Conservation (phyloP, 2,797 vertebrate genomes). For the Enteromius argenteus region DNA sequence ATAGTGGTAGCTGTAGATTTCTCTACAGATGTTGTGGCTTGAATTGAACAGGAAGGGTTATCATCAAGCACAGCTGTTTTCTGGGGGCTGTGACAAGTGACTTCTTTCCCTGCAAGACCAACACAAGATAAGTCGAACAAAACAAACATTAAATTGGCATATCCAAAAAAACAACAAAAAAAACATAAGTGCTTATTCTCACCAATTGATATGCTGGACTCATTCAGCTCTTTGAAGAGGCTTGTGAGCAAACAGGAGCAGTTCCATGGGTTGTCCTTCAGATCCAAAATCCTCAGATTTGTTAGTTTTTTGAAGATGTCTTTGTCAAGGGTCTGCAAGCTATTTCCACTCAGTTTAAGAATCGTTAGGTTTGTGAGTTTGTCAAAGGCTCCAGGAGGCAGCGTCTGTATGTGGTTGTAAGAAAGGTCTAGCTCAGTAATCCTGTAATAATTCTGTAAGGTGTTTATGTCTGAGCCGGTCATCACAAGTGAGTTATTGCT, state of each 20-base stretch:
- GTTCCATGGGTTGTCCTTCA: constrained; percentile 86
- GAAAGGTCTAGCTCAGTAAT: constrained; percentile 81
- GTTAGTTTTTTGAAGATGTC: constrained; percentile 58
- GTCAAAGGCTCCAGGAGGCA: constrained; percentile 78
- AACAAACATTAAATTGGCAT: neutral
- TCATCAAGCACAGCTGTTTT: constrained; percentile 38
- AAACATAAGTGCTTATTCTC: constrained; percentile 56
- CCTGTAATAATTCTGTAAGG: constrained; percentile 71
- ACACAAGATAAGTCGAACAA: neutral
- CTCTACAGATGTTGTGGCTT: neutral
- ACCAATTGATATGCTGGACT: constrained; percentile 74
- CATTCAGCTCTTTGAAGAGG: constrained; percentile 72
- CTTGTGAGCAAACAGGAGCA: constrained; percentile 80
- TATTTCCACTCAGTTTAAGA: constrained; percentile 75
- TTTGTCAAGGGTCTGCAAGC: constrained; percentile 65
- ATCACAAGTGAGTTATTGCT: constrained; percentile 75
- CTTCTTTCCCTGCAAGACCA: constrained; percentile 14
- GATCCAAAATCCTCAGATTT: constrained; percentile 68
- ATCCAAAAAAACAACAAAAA: no score
- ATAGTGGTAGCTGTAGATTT: neutral
- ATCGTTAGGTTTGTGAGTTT: constrained; percentile 73
- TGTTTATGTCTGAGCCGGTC: constrained; percentile 62
- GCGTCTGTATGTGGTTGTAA: constrained; percentile 77
- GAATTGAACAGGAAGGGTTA: neutral
- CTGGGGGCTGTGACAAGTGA: constrained; percentile 45